Base-by-base conservation (phyloP, 2,113 vertebrate species). In the Cyprinodon tularosa region DNA sequence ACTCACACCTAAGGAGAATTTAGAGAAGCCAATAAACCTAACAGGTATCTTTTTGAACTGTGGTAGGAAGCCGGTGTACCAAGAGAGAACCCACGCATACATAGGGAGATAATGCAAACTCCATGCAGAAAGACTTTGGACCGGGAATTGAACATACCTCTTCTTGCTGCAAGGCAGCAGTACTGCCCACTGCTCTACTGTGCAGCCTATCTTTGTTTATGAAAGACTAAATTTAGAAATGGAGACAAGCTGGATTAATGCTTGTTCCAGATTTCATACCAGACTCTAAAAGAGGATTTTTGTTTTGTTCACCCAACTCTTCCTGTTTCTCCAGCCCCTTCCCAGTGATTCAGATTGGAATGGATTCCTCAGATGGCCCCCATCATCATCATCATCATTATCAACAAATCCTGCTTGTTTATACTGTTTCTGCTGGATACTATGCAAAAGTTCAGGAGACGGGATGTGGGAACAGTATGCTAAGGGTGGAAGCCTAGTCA, bases 391-490 rank as follows among this genome's bases (percentile, higher is more conserved):
- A n/a, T 29, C 29, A 17, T 78, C 66, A 53, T 72, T 71, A 47
- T 84, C 64, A 73, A 39, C 61, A 76, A 65, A 63, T 63, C 20
- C 37, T 53, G 77, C 3, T 3, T 74, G 64, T 75, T 63, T 8
- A 0, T 76, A 62, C 45, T 59, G 62, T 78, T 71, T 73, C 50
- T 77, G 38, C 66, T 63, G 71, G 71, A 13, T 75, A 20, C 62
- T 76, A 86, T 85, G 82, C 60, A 20, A 81, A 83, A 78, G 72
- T 78, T 82, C 81, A 62, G 72, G 83, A 86, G 83, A 74, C 39
- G 84, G 50, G 88, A 90, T 91, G 91, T 89, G 89, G 75, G 71
- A 82, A 68, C 71, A 36, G 67, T 76, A 50, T 15, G 68, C 83
- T 82, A 72, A 70, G 82, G 17, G 66, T 83, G 74, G 74, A 86